Percentiles rank a stretch among this genome's conserved stretches.
Evolutionary conservation across 2,888 invertebrate species (phyloP).

Genomic region (Nematopogon swammerdamellus): DNA sequence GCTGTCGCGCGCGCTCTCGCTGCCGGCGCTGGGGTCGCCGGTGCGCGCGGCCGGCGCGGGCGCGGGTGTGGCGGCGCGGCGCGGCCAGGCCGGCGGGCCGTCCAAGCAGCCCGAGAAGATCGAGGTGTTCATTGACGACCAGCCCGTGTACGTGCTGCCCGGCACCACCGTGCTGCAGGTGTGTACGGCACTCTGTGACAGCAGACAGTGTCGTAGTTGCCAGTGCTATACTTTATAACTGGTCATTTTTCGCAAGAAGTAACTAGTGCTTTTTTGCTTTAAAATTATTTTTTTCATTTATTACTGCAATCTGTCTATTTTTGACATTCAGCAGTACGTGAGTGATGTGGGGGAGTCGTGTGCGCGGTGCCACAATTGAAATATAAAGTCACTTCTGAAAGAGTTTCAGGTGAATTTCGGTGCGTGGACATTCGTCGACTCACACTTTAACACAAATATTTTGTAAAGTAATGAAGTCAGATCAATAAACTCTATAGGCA

Average conservation of each 20-base stretch:
- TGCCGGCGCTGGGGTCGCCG: slow-evolving; percentile 30
- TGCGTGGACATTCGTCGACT: too few relatives aligned
- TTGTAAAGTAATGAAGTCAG: too few relatives aligned
- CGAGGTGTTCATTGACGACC: slow-evolving; percentile 97
- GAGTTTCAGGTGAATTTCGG: too few relatives aligned
- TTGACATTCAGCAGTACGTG: too few relatives aligned
- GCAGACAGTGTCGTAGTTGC: too few relatives aligned
- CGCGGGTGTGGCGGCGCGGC: slow-evolving; percentile 37
- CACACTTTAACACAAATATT: too few relatives aligned
- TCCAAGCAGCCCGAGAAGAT: slow-evolving; percentile 69
- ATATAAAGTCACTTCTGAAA: too few relatives aligned
- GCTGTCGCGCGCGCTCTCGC: slow-evolving; percentile 63
- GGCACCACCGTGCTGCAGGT: slow-evolving; percentile 97
- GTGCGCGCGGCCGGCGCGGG: slow-evolving; percentile 20
- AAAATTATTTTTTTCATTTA: background rate
- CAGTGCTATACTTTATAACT: too few relatives aligned
- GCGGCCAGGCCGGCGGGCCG: slow-evolving; percentile 43
- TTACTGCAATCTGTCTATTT: too few relatives aligned
- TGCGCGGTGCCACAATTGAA: too few relatives aligned
- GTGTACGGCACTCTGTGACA: slow-evolving; percentile 12
- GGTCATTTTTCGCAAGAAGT: background rate
- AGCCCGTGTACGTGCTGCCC: slow-evolving; percentile 89
- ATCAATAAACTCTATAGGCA: too few relatives aligned
- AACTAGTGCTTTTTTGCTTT: background rate
- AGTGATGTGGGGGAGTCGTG: too few relatives aligned